Percentiles rank a stretch among this genome's conserved stretches.
Evolutionary conservation across 2,113 vertebrate genomes (phyloP).

Genomic region (Puma concolor): DNA sequence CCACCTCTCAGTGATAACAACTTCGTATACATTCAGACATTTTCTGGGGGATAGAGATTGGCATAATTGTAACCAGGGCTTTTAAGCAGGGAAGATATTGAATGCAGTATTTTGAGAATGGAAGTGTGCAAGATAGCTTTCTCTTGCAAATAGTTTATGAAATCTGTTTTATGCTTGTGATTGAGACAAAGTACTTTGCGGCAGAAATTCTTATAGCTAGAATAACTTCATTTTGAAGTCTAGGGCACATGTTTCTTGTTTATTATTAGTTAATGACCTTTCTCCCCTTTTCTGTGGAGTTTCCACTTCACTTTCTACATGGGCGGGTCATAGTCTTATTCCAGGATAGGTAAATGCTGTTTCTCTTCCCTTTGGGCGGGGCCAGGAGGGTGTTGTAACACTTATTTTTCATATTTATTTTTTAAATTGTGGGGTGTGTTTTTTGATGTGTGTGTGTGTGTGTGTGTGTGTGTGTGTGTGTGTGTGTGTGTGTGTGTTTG

Average conservation of each 20-base stretch:
- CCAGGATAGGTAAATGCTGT: neutral
- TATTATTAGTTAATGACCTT: neutral
- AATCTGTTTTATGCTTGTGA: neutral
- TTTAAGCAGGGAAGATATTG: neutral
- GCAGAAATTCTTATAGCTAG: neutral
- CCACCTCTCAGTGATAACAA: neutral
- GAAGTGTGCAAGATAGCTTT: neutral
- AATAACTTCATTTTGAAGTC: slow-evolving; percentile 8
- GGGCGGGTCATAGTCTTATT: neutral
- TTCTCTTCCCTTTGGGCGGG: neutral
- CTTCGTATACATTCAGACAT: neutral
- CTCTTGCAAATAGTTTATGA: neutral
- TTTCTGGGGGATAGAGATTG: neutral
- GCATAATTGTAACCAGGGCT: neutral
- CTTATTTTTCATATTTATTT: too few species aligned
- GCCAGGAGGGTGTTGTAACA: neutral
- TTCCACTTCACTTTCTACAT: neutral
- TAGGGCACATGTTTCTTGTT: neutral
- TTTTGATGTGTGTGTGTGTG: too few species aligned
- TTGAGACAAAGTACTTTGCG: slow-evolving; percentile 36
- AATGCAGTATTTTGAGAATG: neutral
- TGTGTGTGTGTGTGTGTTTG: too few species aligned
- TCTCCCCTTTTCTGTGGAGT: neutral
- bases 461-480: too few species aligned
- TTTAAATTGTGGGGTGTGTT: too few species aligned